Conservation (phyloP, 2,113 vertebrate genomes). For the Vulpes lagopus region DNA sequence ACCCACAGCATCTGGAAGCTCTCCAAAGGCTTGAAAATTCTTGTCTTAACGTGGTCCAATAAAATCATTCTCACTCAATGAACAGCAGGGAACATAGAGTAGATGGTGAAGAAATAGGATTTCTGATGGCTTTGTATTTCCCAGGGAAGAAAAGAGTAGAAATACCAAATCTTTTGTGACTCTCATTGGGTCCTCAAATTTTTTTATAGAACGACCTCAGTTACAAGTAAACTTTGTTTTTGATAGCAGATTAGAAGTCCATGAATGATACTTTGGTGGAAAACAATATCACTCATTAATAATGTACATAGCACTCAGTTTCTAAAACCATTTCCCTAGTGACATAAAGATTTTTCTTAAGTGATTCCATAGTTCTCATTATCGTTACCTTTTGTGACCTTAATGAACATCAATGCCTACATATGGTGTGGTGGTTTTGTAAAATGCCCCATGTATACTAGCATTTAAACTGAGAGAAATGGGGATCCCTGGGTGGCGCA, state of each 20-base stretch:
- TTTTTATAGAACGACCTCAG: slow-evolving; percentile 47
- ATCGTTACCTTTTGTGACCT: slow-evolving; percentile 41
- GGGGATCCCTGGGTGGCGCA: too few relatives aligned
- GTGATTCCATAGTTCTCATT: neutral
- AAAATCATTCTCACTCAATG: neutral
- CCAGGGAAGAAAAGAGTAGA: neutral
- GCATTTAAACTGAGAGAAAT: slow-evolving; percentile 23
- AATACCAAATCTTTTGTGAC: neutral
- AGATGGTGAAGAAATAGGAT: neutral
- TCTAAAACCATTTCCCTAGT: neutral
- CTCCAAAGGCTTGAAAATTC: neutral
- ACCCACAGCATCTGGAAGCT: neutral
- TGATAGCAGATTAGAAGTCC: slow-evolving; percentile 65
- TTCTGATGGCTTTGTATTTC: neutral
- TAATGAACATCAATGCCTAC: slow-evolving; percentile 23
- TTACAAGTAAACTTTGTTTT: slow-evolving; percentile 61
- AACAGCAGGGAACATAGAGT: neutral
- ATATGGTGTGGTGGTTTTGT: neutral
- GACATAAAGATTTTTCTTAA: slow-evolving; percentile 16
- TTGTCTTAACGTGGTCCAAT: neutral
- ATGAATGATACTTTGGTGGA: slow-evolving; percentile 69
- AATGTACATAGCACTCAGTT: neutral
- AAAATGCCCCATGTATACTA: slow-evolving; percentile 21
- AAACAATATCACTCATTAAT: slow-evolving; percentile 44
- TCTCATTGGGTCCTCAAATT: neutral